phyloP scores from a whole-genome alignment of 2,113 vertebrate species.

The Amblyornis subalaris region DNA sequence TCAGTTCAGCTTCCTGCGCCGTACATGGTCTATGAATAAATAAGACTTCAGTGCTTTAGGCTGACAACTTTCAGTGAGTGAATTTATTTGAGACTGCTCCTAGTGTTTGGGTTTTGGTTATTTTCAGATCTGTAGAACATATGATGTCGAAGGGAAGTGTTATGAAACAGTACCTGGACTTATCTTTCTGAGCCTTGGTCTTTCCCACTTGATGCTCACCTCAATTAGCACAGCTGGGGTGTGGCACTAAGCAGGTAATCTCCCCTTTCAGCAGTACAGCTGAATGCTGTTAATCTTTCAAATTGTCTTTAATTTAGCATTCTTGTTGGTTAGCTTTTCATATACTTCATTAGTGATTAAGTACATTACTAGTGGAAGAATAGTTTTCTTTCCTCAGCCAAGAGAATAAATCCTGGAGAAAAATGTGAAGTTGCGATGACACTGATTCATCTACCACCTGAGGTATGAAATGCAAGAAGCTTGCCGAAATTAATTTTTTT shows the following conservation, averaged over 20 bases:
- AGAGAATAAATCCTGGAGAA: not conserved
- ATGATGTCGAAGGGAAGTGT: not conserved
- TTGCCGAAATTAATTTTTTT: not conserved
- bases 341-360: slow-evolving; percentile 33
- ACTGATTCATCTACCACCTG: not conserved
- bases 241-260: slow-evolving; percentile 45
- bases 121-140: not conserved
- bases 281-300: slow-evolving; percentile 56
- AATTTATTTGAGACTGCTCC: not conserved
- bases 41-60: not conserved
- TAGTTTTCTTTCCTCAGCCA: not conserved
- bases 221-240: slow-evolving; percentile 31
- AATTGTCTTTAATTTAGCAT: slow-evolving; percentile 37
- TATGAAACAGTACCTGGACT: not conserved
- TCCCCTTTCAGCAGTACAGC: not conserved
- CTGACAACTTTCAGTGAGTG: not conserved
- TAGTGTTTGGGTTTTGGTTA: not conserved
- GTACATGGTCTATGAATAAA: not conserved
- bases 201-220: slow-evolving; percentile 39
- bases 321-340: not conserved
- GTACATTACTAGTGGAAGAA: not conserved
- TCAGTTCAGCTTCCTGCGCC: not conserved
- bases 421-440: not conserved
- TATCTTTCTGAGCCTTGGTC: not conserved
- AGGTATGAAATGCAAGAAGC: slow-evolving; percentile 9